Evolutionary conservation across 37 sponge, comb jelly and placozoan genomes (phyloP).

Genomic region (Petrosia ficiformis): DNA sequence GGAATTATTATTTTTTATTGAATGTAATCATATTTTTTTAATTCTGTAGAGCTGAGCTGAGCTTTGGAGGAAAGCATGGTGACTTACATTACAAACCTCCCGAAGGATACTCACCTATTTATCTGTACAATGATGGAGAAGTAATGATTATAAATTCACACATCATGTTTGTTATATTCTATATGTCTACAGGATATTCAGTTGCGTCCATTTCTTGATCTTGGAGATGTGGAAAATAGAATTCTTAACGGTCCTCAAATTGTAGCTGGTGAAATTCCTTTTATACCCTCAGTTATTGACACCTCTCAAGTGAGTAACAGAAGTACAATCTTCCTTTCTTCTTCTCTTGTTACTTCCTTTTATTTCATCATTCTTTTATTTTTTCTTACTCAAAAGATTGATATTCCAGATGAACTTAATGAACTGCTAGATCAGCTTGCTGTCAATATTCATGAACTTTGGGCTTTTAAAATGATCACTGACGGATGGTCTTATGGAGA

Average conservation of each 20-base stretch:
- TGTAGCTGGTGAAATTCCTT: constrained; percentile 36
- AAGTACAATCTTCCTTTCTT: not conserved
- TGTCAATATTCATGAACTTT: constrained; percentile 82
- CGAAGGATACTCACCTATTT: constrained; percentile 52
- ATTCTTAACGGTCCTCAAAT: constrained; percentile 48
- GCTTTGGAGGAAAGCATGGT: constrained; percentile 56
- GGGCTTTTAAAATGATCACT: constrained; percentile 82
- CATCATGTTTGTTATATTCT: too few species aligned
- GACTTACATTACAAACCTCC: constrained; percentile 49
- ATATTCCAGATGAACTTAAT: not conserved
- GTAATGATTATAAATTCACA: too few species aligned
- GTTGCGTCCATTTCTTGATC: constrained; percentile 22
- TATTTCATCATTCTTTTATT: not conserved
- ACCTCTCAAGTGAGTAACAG: constrained; percentile 38
- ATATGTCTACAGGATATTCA: not conserved
- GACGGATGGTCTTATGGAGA: constrained; percentile 65
- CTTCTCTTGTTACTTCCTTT: not conserved
- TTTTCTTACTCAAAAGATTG: not conserved
- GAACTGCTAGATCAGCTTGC: constrained; percentile 45
- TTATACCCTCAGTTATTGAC: constrained; percentile 74
- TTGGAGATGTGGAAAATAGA: constrained; percentile 29
- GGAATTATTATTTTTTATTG: not conserved
- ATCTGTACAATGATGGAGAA: constrained; percentile 25
- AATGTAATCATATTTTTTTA: not conserved
- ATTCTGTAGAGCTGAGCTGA: constrained; percentile 39